Percentiles rank a stretch among this genome's conserved stretches.
These are phyloP conservation scores for Nasua narica DNA, from an alignment of 2,797 vertebrate genomes.

Conservation along the genomic window DNA sequence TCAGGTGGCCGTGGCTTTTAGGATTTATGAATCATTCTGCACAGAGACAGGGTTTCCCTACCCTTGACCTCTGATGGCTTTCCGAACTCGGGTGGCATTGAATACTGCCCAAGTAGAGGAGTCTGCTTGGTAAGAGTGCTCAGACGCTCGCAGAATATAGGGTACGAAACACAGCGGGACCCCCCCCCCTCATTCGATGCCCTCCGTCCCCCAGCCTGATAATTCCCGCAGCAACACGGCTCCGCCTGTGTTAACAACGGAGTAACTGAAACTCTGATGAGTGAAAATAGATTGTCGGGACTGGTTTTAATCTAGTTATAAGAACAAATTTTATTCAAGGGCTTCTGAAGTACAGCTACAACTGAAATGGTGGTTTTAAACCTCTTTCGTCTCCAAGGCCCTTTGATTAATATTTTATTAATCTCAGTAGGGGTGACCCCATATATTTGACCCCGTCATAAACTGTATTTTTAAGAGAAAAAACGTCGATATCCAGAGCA, in stretches of 20 bases:
- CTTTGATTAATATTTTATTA: background rate
- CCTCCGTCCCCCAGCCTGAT: background rate
- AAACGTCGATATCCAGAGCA: background rate
- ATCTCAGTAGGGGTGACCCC: background rate
- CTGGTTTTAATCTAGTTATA: background rate
- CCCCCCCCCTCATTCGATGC: background rate
- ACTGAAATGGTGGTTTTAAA: background rate
- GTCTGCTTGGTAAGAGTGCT: background rate
- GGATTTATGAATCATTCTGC: background rate
- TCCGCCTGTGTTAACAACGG: background rate
- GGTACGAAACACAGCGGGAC: background rate
- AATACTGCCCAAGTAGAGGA: too few relatives aligned
- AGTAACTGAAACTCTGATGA: background rate
- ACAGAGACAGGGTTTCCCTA: background rate
- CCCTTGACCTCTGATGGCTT: background rate
- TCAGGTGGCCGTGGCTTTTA: background rate
- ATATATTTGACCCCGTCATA: background rate
- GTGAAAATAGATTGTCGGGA: background rate
- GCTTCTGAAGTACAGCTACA: background rate
- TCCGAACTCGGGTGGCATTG: too few relatives aligned
- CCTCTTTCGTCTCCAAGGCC: background rate
- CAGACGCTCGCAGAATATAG: rapidly evolving
- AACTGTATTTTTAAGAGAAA: background rate
- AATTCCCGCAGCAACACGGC: background rate
- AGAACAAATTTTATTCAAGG: background rate